These are phyloP conservation scores for Oryzias dopingdopingensis DNA, from an alignment of 2,797 vertebrate species.

Conservation along the genomic window DNA sequence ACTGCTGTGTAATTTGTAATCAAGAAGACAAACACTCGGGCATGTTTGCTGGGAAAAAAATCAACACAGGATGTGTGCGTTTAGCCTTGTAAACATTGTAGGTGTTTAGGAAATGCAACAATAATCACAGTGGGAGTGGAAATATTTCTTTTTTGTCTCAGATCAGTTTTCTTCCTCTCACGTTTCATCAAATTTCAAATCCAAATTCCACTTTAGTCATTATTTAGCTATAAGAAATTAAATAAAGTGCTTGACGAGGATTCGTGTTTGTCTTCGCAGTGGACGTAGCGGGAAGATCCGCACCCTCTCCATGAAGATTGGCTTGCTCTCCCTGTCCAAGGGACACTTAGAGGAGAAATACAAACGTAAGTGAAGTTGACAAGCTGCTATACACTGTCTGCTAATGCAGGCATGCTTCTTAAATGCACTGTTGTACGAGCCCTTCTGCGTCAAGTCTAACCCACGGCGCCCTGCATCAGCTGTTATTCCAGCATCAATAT, in stretches of 20 bases:
- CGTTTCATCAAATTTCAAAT: slow-evolving; percentile 19
- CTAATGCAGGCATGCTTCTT: slow-evolving; percentile 6
- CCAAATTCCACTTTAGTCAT: neutral
- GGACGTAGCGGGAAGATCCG: slow-evolving; percentile 95
- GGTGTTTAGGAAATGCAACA: slow-evolving; percentile 1
- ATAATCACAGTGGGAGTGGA: neutral
- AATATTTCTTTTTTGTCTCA: neutral
- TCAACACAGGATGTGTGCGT: too few species aligned
- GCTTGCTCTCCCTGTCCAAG: slow-evolving; percentile 93
- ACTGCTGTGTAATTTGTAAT: too few species aligned
- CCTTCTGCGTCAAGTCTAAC: slow-evolving; percentile 1
- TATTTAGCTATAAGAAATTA: neutral
- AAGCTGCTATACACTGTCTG: slow-evolving; percentile 5
- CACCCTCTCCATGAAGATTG: slow-evolving; percentile 94
- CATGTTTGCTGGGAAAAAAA: too few species aligned
- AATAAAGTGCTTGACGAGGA: slow-evolving; percentile 1
- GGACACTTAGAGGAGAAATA: slow-evolving; percentile 97
- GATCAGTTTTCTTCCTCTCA: slow-evolving; percentile 37
- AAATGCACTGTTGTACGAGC: neutral
- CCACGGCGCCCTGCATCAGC: slow-evolving; percentile 19
- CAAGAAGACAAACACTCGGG: too few species aligned
- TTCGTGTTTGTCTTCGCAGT: slow-evolving; percentile 63
- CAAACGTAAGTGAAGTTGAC: slow-evolving; percentile 83
- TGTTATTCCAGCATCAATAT: slow-evolving; percentile 55
- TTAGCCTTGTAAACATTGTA: slow-evolving; percentile 2